These are phyloP conservation scores for Nineta flava DNA, from an alignment of 2,888 invertebrate species.

Conservation along the genomic window DNA sequence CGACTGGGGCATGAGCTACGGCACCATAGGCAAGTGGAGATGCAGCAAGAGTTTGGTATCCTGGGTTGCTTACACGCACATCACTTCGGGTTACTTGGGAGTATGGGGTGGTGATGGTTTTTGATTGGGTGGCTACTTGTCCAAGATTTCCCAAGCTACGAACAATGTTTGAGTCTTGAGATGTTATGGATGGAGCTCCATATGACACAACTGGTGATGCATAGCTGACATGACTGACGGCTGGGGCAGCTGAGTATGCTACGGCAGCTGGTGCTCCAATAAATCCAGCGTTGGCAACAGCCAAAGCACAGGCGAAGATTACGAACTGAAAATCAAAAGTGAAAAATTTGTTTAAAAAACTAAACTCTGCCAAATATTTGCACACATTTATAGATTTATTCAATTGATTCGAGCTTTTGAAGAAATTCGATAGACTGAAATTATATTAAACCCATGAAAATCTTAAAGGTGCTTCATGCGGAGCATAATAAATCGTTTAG, in stretches of 20 bases:
- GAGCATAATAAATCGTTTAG: too few species aligned
- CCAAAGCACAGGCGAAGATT: constrained; percentile 36
- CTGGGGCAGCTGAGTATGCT: constrained; percentile 41
- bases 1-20: constrained; percentile 4
- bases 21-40: too few species aligned
- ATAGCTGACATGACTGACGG: constrained; percentile 32
- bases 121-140: constrained; percentile 50
- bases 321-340: constrained; percentile 26
- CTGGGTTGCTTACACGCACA: constrained; percentile 52
- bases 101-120: constrained; percentile 55
- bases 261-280: constrained; percentile 17
- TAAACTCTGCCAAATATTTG: too few species aligned
- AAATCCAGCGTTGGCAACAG: constrained; percentile 41
- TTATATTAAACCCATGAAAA: too few species aligned
- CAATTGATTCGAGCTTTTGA: too few species aligned
- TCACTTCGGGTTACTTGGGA: constrained; percentile 54
- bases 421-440: too few species aligned
- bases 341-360: too few species aligned
- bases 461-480: too few species aligned
- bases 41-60: constrained; percentile 16
- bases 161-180: constrained; percentile 42
- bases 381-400: too few species aligned
- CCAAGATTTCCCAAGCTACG: constrained; percentile 50
- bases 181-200: constrained; percentile 24
- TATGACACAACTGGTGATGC: constrained; percentile 17